Evolutionary conservation across 2,113 vertebrate species (phyloP).

Genomic region (Onychorhynchus coronatus): DNA sequence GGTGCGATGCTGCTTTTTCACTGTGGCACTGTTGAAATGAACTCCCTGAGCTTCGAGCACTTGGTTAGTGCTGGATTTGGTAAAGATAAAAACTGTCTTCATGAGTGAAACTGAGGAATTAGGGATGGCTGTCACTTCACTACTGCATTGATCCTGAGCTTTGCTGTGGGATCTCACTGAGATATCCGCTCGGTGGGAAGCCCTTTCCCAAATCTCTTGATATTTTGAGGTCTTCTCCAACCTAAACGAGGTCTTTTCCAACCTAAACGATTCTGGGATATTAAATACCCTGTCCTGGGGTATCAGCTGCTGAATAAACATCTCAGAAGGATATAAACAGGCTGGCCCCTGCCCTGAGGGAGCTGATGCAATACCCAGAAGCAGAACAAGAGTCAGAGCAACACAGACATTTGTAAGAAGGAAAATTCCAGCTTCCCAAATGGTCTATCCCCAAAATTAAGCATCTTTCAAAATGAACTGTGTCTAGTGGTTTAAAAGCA

Average conservation of each 20-base stretch:
- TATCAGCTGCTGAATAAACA: constrained; percentile 9
- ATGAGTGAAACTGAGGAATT: not conserved
- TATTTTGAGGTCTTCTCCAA: not conserved
- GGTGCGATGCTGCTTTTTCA: not conserved
- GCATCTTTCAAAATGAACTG: not conserved
- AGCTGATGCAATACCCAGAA: not conserved
- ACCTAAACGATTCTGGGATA: not conserved
- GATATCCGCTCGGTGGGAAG: not conserved
- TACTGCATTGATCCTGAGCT: not conserved
- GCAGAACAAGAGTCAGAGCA: constrained; percentile 15
- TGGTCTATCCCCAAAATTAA: not conserved
- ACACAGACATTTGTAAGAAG: constrained; percentile 5
- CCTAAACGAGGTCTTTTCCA: not conserved
- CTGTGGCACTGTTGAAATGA: not conserved
- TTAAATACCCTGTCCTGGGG: not conserved
- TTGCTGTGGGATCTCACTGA: not conserved
- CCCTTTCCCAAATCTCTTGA: not conserved
- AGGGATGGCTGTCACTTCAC: not conserved
- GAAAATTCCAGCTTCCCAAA: not conserved
- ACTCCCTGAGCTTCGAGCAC: not conserved
- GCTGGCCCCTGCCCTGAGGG: not conserved
- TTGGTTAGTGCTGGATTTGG: not conserved
- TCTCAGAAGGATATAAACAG: not conserved
- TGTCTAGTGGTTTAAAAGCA: not conserved
- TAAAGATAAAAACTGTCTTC: not conserved